A percentile compares a stretch with the other conserved stretches of the same genome.
These are phyloP conservation scores for Lumbricus terrestris DNA, from an alignment of 2,888 invertebrate genomes.

Conservation along the genomic window DNA sequence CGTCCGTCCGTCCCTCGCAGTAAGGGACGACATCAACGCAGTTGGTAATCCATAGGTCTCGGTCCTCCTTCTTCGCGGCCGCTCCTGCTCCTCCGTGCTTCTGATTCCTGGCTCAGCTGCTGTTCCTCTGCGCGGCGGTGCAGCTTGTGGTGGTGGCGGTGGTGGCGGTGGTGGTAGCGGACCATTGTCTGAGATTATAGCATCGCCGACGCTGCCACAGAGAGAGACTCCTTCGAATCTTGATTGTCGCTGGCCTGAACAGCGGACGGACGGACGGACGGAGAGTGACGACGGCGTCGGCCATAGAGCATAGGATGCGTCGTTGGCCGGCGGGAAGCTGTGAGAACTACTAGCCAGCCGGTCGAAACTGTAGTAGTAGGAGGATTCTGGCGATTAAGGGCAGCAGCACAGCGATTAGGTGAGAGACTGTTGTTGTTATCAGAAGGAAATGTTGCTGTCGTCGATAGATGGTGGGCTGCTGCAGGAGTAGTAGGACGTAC, in stretches of 20 bases:
- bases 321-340: neutral
- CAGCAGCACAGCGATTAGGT: neutral
- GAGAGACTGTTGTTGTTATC: neutral
- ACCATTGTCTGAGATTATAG: neutral
- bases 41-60: neutral
- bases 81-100: neutral
- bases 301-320: neutral
- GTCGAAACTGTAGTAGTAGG: neutral
- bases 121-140: neutral
- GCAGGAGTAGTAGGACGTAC: neutral
- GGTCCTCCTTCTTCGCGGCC: neutral
- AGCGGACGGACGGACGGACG: neutral
- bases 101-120: neutral
- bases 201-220: neutral
- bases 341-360: neutral
- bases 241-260: neutral
- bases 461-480: neutral
- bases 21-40: neutral
- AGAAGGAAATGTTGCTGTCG: neutral
- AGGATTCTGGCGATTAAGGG: neutral
- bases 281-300: neutral
- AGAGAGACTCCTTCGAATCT: constrained; percentile 3
- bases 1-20: neutral
- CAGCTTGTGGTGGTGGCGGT: neutral
- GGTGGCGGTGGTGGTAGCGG: neutral